Percentiles rank a stretch among this genome's conserved stretches.
Evolutionary conservation across 30 jellyfish, hydroid and myxozoan genomes (phyloP).

Genomic region (Hydractinia echinata): DNA sequence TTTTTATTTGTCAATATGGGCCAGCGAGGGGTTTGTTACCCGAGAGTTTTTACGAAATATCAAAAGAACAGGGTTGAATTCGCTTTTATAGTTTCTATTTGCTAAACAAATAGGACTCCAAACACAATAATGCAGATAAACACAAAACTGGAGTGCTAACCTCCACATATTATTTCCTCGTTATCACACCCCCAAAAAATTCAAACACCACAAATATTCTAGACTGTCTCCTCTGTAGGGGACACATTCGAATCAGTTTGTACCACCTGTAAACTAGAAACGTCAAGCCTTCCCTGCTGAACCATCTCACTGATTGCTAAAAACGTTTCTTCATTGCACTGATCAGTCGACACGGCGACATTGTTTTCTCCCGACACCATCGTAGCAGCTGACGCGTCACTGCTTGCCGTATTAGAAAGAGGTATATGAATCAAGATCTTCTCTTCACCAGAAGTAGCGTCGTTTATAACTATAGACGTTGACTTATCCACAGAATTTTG

Average conservation of each 20-base stretch:
- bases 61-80: too few relatives aligned
- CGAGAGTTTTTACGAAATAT: too few relatives aligned
- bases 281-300: conserved; percentile 39
- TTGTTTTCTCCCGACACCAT: background rate
- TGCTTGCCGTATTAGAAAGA: background rate
- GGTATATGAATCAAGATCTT: background rate
- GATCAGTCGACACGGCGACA: background rate
- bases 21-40: too few relatives aligned
- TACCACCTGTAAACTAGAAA: conserved; percentile 31
- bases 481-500: background rate
- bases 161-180: too few relatives aligned
- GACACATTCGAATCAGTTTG: background rate
- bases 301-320: conserved; percentile 36
- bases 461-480: background rate
- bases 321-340: conserved; percentile 31
- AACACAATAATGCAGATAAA: too few relatives aligned
- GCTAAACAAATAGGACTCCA: too few relatives aligned
- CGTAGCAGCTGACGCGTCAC: background rate
- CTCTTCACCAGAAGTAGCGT: background rate
- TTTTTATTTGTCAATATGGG: too few relatives aligned
- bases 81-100: too few relatives aligned
- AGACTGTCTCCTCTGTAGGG: too few relatives aligned
- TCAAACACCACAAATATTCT: too few relatives aligned
- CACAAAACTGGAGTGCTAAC: too few relatives aligned
- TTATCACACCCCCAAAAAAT: too few relatives aligned